Evolutionary conservation across 1,140 invertebrate genomes (phyloP), one percentile per base, ranked within the genome.

Genomic region (Drosophila chauvacae): DNA sequence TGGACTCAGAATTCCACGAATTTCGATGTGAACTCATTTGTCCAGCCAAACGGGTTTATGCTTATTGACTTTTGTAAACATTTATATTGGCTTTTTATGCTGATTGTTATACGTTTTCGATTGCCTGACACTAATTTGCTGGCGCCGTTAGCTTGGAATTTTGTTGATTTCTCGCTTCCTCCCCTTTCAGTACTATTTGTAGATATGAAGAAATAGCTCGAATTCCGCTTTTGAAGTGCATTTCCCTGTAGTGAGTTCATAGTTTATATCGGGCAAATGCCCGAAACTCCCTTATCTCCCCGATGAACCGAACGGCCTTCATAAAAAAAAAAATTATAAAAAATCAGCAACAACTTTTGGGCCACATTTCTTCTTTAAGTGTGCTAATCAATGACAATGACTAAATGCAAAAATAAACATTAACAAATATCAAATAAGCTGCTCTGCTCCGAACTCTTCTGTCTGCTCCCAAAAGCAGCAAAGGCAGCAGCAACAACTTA

Each of bases 371-470:
- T 57, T 57, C 44, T 70, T 84, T 60, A 68, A 84, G 80, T 74
- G 80, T 76, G 81, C 80, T 88, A 88, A 88, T 88, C 84, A 71
- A 84, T 78, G 76, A 78, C 73, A 77, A 74, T 71, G 80, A 57
- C 80, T 83, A 76, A 90, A 81, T 88, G 81, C 85, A 85, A 88
- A 88, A 88, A 88, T 85, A 85, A 88, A 88, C 85, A 88, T 90
- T 85, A 85, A 85, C 85, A 56, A 90, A 90, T 72, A 63, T 85
- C 78, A 90, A 90, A 90, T 79, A 78, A 66, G 60, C 62, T 53
- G 47, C 58, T 55, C 62, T 53, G 47, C 58, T 55, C 33, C 47
- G 59, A 78, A 75, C 79, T 81, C 65, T 42, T 51, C 48, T 55
- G 33, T 51, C 42, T 55, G 33, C 75, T 59, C 41, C 56, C 71